Base-by-base conservation (phyloP, 2,797 vertebrate species). In the Spinibarbus caldwelli region DNA sequence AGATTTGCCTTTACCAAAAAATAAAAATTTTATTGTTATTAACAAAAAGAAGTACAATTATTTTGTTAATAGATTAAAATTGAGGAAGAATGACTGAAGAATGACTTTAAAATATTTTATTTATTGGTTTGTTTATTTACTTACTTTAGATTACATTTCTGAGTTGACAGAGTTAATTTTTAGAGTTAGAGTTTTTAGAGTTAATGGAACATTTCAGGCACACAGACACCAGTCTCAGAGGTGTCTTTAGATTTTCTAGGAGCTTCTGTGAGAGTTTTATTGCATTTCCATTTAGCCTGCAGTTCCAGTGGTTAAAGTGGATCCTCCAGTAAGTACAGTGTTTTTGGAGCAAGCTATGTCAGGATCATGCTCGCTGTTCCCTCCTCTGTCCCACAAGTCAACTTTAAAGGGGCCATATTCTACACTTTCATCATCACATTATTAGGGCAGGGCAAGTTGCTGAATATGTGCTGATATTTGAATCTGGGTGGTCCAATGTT, bases 241-340 rank as follows among this genome's bases (percentile, higher is more conserved):
- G 3, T 41, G 38, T 41, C 38, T n/a, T n/a, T 41, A 78, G 17
- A 23, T 43, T 12, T 31, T 78, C 7, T n/a, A n/a, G n/a, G 11
- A 36, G 14, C 11, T 12, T 47, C 12, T 70, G 73, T 78, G 73
- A 49, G 47, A 64, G 41, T 87, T 88, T 88, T 67, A 87, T 83
- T 52, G 11, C 57, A 81, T 89, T 87, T 85, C 62, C 78, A 34
- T 85, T 85, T 49, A 91, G 90, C 77, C 87, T 86, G 47, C 89
- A 80, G 78, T 84, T 75, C 81, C 73, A 72, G 89, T 88, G 49
- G 70, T 87, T 83, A 85, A 89, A 85, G 77, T 82, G 68, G 79
- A 86, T 54, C 80, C 78, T n/a, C 36, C 34, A 83, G 87, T 90
- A 89, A 90, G 90, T 89, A 89, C 1, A 54, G 19, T 57, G 11